phyloP scores from a whole-genome alignment of 2,113 vertebrate species.

The Numenius arquata region DNA sequence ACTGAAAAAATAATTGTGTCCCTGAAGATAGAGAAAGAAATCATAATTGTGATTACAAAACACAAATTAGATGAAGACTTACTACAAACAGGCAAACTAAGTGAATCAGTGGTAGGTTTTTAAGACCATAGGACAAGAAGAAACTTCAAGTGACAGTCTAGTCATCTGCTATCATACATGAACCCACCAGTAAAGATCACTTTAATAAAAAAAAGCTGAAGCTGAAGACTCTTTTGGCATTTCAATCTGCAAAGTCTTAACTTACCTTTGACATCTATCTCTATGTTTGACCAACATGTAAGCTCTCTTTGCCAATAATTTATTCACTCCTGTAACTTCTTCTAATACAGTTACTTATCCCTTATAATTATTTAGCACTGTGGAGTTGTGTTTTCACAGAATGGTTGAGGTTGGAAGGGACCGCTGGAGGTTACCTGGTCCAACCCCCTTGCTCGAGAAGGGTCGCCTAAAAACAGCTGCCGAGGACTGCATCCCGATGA shows the following conservation, averaged over 20 bases:
- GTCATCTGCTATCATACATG: not conserved
- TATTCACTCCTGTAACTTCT: not conserved
- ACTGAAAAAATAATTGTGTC: not conserved
- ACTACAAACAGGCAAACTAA: not conserved
- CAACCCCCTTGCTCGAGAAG: not conserved
- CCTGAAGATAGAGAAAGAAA: not conserved
- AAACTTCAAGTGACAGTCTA: not conserved
- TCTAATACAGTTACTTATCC: not conserved
- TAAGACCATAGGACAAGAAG: not conserved
- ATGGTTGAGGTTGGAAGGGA: not conserved
- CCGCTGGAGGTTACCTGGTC: not conserved
- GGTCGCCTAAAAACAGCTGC: accelerated
- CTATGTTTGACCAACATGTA: accelerated
- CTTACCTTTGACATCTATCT: not conserved
- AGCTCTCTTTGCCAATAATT: not conserved
- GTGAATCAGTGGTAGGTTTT: not conserved
- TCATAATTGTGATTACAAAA: not conserved
- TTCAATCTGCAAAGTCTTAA: not conserved
- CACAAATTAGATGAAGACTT: not conserved
- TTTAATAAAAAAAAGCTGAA: not conserved
- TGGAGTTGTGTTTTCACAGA: not conserved
- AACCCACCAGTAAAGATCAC: not conserved
- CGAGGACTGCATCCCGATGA: not conserved
- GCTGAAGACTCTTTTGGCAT: not conserved
- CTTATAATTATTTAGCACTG: not conserved